Evolutionary conservation across 2,888 invertebrate species (phyloP), one percentile per base, ranked within the genome.

Genomic region (Lumbricus terrestris): DNA sequence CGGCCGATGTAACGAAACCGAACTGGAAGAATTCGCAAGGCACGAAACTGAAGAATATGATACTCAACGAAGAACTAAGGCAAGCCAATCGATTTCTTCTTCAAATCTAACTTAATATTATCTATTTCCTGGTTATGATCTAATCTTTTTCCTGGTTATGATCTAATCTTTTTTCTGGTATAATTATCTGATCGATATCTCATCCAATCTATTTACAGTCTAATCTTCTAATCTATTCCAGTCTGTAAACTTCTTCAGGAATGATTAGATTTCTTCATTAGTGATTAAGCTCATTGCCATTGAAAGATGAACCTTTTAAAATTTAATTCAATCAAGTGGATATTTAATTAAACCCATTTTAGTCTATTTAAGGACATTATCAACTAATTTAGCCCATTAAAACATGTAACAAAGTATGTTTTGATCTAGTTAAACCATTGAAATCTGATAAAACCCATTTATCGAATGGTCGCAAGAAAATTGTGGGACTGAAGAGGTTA

Each of bases 11-110:
- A 91, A 94, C 96, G 89, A 95, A 95, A 92, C 96, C 96, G 90
- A 96, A 96, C 90, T 95, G 95, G 93, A 96, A 96, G 94, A 97
- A 97, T 95, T 97, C 97, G 85, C 96, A 96, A 94, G 97, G 97
- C 93, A 96, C 97, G 93, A 97, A 97, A 95, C 95, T 97, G 93
- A 96, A 96, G 94, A 96, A 96, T 94, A 95, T 97, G 93, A 97
- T 97, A 93, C 95, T 97, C 88, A 96, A 96, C 89, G 97, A 97
- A 93, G 96, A 97, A 94, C 94, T 96, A n/a, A 94, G 94, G 94
- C 94, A 91, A 54, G 2, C 29, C n/a, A 69, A 69, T 69, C 69
- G 8, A n/a, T 3, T 69, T 69, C n/a, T 47, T 18, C 20, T 18
- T 16, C 18, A 11, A 16, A 47, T 47, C 47, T 47, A 18, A 47